Conservation (phyloP, 2,888 invertebrate species). For the Subacronicta megacephala region DNA sequence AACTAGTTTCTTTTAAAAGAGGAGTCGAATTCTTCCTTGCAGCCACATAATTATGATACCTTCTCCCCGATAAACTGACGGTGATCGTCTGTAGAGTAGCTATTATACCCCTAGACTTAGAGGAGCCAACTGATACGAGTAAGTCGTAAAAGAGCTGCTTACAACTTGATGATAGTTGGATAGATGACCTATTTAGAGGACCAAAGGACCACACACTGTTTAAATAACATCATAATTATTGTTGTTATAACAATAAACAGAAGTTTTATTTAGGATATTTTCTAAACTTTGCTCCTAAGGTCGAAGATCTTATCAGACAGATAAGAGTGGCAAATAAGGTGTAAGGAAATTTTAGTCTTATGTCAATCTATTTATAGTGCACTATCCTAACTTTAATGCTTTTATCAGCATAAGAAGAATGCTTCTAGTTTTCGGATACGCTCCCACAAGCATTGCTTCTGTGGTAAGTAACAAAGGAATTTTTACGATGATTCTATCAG, state of each 20-base stretch:
- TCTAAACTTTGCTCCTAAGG: slow-evolving; percentile 26
- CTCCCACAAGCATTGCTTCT: neutral
- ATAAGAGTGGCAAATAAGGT: slow-evolving; percentile 31
- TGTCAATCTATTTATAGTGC: slow-evolving; percentile 15
- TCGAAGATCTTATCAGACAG: slow-evolving; percentile 40
- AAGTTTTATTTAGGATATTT: slow-evolving; percentile 33
- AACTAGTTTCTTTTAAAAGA: no score
- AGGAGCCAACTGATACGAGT: no score
- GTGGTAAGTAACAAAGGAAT: no score
- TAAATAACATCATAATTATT: slow-evolving; percentile 13
- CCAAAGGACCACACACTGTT: slow-evolving; percentile 1
- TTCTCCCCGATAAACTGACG: no score
- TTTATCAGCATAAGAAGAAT: neutral
- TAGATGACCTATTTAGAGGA: neutral
- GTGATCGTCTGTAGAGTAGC: no score
- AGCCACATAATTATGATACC: no score
- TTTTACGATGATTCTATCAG: no score
- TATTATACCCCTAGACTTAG: no score
- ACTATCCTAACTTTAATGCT: neutral
- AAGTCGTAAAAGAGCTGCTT: no score
- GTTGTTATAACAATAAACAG: slow-evolving; percentile 12
- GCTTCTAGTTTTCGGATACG: neutral
- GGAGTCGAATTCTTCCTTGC: no score
- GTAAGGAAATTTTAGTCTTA: slow-evolving; percentile 9
- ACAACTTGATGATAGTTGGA: no score